These are phyloP conservation scores for Lysandra bellargus DNA, from an alignment of 2,888 invertebrate species.

Conservation along the genomic window DNA sequence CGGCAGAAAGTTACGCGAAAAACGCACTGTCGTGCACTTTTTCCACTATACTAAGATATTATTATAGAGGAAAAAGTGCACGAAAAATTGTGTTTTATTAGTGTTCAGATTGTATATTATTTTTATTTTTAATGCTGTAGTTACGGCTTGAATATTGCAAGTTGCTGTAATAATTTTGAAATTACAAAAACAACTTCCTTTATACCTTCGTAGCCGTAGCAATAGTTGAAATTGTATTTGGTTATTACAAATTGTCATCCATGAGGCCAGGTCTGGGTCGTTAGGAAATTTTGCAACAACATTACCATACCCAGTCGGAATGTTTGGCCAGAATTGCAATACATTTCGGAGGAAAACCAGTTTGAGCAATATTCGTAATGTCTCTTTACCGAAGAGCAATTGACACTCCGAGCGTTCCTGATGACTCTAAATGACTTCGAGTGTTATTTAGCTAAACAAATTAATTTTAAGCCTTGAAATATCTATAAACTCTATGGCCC, in stretches of 20 bases:
- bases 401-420: background rate
- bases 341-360: conserved; percentile 51
- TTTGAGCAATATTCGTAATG: conserved; percentile 14
- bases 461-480: background rate
- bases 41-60: too few relatives aligned
- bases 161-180: background rate
- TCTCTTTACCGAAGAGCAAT: conserved; percentile 2
- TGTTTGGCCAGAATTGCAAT: conserved; percentile 56
- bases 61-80: too few relatives aligned
- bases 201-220: background rate
- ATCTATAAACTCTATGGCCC: background rate
- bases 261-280: conserved; percentile 9
- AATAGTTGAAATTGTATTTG: background rate
- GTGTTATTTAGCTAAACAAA: conserved; percentile 1
- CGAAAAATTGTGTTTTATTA: too few relatives aligned
- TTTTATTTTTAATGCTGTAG: background rate
- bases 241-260: conserved; percentile 17
- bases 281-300: conserved; percentile 18
- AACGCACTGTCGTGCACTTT: too few relatives aligned
- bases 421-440: background rate
- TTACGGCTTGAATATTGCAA: background rate
- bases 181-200: background rate
- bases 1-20: too few relatives aligned
- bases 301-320: conserved; percentile 24
- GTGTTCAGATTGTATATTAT: background rate